Evolutionary conservation across 2,113 vertebrate genomes (phyloP), one percentile per base, ranked within the genome.

Genomic region (Anolis carolinensis): DNA sequence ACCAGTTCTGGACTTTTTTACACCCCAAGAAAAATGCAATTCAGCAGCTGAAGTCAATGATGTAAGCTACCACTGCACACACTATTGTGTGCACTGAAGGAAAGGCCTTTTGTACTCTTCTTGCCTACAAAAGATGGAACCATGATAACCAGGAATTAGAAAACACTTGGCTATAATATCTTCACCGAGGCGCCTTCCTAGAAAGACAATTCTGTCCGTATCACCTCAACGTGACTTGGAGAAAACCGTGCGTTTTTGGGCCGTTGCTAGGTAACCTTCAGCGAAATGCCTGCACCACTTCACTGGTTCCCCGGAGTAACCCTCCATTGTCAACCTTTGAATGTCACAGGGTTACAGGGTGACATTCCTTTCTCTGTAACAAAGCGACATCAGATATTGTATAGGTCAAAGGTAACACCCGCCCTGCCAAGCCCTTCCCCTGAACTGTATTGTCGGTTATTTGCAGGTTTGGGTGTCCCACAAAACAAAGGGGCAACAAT

Each of bases 291-390:
- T 75, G 70, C 71, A 32, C 77, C 78, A 74, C 77, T 75, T 48
- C 9, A 3, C 62, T 70, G 71, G 87, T 74, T 84, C 82, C 82
- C 77, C 59, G 39, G 44, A 81, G 82, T 72, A 88, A 80, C 68
- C 39, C 75, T 84, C 82, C 59, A 67, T 80, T 88, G 82, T 80
- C 68, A 81, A 63, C 62, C 87, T 5, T 44, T 74, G 78, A 88
- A 88, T 84, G 82, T 88, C 84, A 48, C 48, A 81, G 48, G 82
- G 82, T 84, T 88, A 84, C 59, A 68, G 77, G 87, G 82, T 88
- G 59, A 76, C 77, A 84, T 84, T 88, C 82, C 67, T 84, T 76
- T 74, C 78, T 81, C 50, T 20, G 82, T 34, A 75, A 84, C 77
- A 88, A 88, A 80, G 78, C 44, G 62, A 55, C 71, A 81, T 84